Evolutionary conservation across 1,140 invertebrate genomes (phyloP).

Genomic region (Latrodectus geometricus): DNA sequence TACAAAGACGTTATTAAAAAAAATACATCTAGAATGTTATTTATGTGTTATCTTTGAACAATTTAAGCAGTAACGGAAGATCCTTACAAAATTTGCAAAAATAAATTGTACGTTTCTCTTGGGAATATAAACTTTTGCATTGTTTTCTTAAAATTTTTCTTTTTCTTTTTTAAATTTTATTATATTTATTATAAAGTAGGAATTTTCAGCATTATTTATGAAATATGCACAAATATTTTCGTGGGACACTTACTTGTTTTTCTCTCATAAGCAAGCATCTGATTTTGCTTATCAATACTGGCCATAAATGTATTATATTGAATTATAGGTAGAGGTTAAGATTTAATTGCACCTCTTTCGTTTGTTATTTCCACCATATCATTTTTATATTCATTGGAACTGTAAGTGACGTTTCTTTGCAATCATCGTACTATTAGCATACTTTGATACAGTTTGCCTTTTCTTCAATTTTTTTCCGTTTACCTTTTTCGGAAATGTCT

Average conservation of each 20-base stretch:
- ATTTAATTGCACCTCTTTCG: not conserved
- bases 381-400: constrained; percentile 30
- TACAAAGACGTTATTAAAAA: no score
- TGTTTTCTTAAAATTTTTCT: no score
- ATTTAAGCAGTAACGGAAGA: no score
- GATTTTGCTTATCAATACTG: constrained; percentile 21
- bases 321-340: not conserved
- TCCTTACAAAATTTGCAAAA: no score
- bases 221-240: no score
- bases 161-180: no score
- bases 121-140: no score
- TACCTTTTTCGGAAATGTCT: constrained; percentile 32
- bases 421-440: constrained; percentile 33
- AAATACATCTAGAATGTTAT: no score
- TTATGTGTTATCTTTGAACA: not conserved
- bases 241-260: no score
- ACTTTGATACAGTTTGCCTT: constrained; percentile 22
- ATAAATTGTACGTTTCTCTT: no score
- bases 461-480: constrained; percentile 15
- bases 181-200: no score
- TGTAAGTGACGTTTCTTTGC: not conserved
- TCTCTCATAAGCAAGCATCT: constrained; percentile 16
- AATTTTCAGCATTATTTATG: no score
- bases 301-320: constrained; percentile 41
- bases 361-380: constrained; percentile 19